Evolutionary conservation across 1,140 invertebrate genomes (phyloP).

Genomic region (Philaenus spumarius): DNA sequence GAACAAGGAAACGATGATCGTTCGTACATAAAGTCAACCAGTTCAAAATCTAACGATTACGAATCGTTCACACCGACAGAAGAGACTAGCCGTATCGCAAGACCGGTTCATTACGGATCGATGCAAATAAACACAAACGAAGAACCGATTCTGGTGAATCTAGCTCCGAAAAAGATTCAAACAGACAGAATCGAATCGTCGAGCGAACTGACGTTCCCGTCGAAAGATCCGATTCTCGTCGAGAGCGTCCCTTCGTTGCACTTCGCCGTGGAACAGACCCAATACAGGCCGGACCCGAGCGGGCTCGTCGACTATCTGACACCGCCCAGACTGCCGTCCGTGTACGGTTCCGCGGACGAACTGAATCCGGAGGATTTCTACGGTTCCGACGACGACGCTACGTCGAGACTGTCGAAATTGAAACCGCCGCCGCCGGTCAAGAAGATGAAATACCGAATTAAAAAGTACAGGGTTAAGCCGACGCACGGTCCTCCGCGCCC

Average conservation of each 20-base stretch:
- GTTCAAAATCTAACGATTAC: background rate
- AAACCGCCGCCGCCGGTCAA: background rate
- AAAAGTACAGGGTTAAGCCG: background rate
- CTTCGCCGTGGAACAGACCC: constrained; percentile 7
- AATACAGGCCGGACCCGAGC: background rate
- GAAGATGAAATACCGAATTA: constrained; percentile 4
- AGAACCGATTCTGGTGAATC: background rate
- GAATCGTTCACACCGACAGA: background rate
- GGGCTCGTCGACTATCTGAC: constrained; percentile 20
- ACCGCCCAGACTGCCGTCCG: constrained; percentile 22
- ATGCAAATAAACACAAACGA: background rate
- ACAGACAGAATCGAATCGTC: no score
- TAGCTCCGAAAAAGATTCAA: no score
- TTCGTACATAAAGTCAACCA: no score
- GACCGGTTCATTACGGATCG: background rate
- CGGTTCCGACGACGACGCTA: background rate
- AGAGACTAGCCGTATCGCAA: background rate
- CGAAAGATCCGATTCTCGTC: constrained; percentile 5
- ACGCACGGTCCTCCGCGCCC: background rate
- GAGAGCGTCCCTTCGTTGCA: constrained; percentile 21
- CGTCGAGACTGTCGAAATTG: background rate
- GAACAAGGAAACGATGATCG: no score
- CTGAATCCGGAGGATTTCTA: background rate
- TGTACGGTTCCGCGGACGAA: constrained; percentile 14
- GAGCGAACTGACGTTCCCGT: background rate